Base-by-base conservation (phyloP, 2,888 invertebrate species). In the Chrysotoxum bicinctum region DNA sequence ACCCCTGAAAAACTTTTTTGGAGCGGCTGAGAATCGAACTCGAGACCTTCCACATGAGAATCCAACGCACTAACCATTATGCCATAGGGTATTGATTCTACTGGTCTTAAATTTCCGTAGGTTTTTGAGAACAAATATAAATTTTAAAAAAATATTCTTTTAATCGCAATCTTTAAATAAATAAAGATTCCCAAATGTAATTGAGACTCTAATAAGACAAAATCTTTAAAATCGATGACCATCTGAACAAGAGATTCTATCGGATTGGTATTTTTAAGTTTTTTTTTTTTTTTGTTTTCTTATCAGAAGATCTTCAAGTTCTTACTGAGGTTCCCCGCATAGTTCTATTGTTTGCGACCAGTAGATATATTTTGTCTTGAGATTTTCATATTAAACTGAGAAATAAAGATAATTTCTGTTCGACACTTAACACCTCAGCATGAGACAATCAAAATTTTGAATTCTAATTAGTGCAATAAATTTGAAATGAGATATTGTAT, bases 361-460 rank as follows among this genome's bases (percentile, higher is more conserved):
- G 12, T 14, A 35, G 56, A 14, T 19, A 21, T 40, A n/a, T 56
- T 56, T 3, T 7, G 10, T 32, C 5, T 32, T 56, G 32, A 48
- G 40, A 40, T 40, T n/a, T 40, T 2, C n/a, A 14, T n/a, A 12
- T n/a, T 35, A 35, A 35, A 12, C 12, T 35, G 1, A n/a, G 40
- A 7, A 21, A 48, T 56, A 56, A 35, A 56, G 32, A 56, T 35
- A 8, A 37, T 37, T 35, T 60, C 16, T 23, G n/a, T 14, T 40
- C n/a, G 40, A 60, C 40, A 60, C 60, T 60, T 60, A 60, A 60
- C 60, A 60, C 60, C 60, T 60, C 40, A 60, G 37, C 60, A n/a
- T 60, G 60, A 60, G 40, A 40, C 23, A 26, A 60, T 40, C 40
- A 26, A 26, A 37, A 23, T 40, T 60, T 4, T 14, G 14, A 37